Conservation (phyloP, 2,888 invertebrate species). For the Parasteatoda lunata region DNA sequence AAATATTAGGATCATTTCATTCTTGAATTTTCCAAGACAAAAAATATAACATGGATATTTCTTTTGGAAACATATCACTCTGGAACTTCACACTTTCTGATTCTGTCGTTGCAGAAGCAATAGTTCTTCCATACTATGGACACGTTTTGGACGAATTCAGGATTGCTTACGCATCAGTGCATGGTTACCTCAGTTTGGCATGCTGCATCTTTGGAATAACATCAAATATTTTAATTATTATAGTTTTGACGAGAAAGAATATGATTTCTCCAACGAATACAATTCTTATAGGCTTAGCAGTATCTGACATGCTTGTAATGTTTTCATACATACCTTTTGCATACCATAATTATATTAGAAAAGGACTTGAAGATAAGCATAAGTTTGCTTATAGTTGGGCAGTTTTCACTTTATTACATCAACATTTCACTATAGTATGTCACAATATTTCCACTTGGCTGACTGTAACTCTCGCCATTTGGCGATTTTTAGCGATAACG, state of each 20-base stretch:
- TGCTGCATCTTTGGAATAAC: conserved; percentile 93
- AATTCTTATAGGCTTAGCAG: conserved; percentile 87
- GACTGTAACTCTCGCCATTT: conserved; percentile 92
- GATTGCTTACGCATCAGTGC: conserved; percentile 82
- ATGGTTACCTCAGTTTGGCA: conserved; percentile 88
- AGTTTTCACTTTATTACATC: conserved; percentile 89
- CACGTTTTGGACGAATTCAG: conserved; percentile 76
- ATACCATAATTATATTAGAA: conserved; percentile 82
- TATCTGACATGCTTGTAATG: conserved; percentile 94
- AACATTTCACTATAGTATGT: conserved; percentile 88
- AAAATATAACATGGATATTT: too few relatives aligned
- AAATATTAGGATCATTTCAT: too few relatives aligned
- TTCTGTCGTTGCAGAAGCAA: background rate
- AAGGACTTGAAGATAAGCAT: conserved; percentile 36
- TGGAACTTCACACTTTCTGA: background rate
- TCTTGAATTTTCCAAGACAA: too few relatives aligned
- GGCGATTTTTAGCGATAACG: conserved; percentile 87
- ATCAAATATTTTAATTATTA: conserved; percentile 92
- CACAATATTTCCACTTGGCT: conserved; percentile 95
- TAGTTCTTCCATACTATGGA: conserved; percentile 63
- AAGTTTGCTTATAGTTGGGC: conserved; percentile 83
- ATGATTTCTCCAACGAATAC: conserved; percentile 93
- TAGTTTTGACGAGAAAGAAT: conserved; percentile 90
- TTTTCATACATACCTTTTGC: conserved; percentile 91
- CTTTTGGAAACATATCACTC: background rate